Conservation (phyloP, 1,140 invertebrate species). For the Drosophila nigromelanica region DNA sequence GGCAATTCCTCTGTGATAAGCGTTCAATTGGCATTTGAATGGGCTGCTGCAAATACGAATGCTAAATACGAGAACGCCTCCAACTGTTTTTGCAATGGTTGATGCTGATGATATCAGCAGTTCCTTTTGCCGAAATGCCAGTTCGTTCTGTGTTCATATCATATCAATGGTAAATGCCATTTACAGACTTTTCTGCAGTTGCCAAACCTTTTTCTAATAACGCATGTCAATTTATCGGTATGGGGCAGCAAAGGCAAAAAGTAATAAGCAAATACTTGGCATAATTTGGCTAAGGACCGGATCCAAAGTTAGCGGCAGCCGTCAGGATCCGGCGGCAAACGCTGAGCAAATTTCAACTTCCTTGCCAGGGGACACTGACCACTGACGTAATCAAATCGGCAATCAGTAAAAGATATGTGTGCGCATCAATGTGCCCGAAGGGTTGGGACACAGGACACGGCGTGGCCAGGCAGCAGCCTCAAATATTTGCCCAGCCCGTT, state of each 20-base stretch:
- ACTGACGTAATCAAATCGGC: slow-evolving; percentile 80
- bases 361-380: slow-evolving; percentile 67
- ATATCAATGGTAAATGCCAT: slow-evolving; percentile 43
- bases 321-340: slow-evolving; percentile 12
- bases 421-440: slow-evolving; percentile 66
- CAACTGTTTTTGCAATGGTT: background rate
- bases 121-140: slow-evolving; percentile 17
- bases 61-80: slow-evolving; percentile 24
- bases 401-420: slow-evolving; percentile 74
- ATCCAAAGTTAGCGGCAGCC: slow-evolving; percentile 15
- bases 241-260: slow-evolving; percentile 33
- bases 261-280: slow-evolving; percentile 80
- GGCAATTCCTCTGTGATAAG: slow-evolving; percentile 10
- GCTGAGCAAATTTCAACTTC: slow-evolving; percentile 35
- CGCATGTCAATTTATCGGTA: slow-evolving; percentile 68
- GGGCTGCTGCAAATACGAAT: slow-evolving; percentile 10
- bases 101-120: background rate
- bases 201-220: slow-evolving; percentile 79
- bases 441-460: slow-evolving; percentile 28
- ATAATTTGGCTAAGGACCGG: slow-evolving; percentile 62
- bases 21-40: slow-evolving; percentile 27
- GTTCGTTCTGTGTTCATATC: slow-evolving; percentile 29
- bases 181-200: slow-evolving; percentile 70
- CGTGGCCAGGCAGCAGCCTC: slow-evolving; percentile 3
- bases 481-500: slow-evolving; percentile 23